Conservation (phyloP, 2,888 invertebrate genomes). For the Atethmia centrago region DNA sequence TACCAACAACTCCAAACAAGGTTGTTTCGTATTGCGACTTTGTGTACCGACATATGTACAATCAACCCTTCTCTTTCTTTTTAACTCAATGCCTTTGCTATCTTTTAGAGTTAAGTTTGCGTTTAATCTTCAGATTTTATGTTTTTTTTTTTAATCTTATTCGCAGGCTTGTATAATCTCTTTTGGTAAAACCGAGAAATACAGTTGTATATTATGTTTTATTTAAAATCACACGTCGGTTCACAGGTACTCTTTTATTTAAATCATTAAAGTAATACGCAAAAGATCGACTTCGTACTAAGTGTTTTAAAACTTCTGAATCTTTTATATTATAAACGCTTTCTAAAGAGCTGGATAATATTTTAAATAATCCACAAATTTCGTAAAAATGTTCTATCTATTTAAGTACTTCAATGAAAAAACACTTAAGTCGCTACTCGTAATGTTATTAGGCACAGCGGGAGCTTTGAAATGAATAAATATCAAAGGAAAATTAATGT, state of each 20-base stretch:
- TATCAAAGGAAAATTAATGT: constrained; percentile 12
- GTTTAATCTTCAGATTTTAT: neutral
- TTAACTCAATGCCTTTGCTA: neutral
- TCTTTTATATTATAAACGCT: neutral
- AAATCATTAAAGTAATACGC: neutral
- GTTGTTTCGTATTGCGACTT: neutral
- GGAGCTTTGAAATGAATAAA: neutral
- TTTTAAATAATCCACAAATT: neutral
- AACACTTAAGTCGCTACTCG: neutral
- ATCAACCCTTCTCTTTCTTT: no score
- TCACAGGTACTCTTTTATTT: neutral
- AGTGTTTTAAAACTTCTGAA: no score
- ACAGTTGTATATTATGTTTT: no score
- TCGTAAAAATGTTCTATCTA: neutral
- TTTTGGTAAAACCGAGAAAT: neutral
- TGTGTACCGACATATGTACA: constrained; percentile 17
- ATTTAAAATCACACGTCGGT: no score
- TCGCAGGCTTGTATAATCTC: neutral
- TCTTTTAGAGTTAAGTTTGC: neutral
- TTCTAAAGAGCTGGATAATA: neutral
- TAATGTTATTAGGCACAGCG: neutral
- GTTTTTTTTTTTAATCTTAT: neutral
- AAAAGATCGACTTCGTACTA: neutral
- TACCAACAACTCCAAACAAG: constrained; percentile 5
- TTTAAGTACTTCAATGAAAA: neutral